Base-by-base conservation (phyloP, 1,140 invertebrate genomes). In the Stegodyphus dumicola region DNA sequence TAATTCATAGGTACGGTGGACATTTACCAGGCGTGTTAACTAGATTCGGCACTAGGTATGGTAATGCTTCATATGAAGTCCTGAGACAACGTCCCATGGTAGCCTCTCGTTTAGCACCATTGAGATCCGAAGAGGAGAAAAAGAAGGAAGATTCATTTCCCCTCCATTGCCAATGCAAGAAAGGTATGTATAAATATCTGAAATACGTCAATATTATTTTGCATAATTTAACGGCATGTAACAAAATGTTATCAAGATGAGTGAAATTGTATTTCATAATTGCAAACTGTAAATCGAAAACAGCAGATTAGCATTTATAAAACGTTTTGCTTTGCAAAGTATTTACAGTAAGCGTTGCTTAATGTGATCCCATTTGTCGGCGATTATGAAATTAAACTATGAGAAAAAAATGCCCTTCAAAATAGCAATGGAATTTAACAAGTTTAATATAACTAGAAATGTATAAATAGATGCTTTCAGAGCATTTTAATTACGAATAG, bases 1-100 rank as follows among this genome's bases (percentile, higher is more conserved):
- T 5, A 52, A 51, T 15, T 75, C 56, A 10, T 52, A 78, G 77
- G 48, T 78, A 78, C 52, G 76, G 64, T 33, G 77, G 77, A 11
- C 65, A 78, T 17, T 33, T 78, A 10, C 65, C 77, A 11, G n/a
- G 49, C 18, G 65, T 54, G 4, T 11, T 78, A n/a, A 69, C 77
- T 0, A 78, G 65, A 54, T 78, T 52, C 5, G 77, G 77, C 15
- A 51, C 64, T 9, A 78, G 64, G 6, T 78, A 78, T 49, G 51
- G 48, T 5, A 69, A 18, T 13, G 11, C 67, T 17, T 78, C 77
- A 0, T 65, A 78, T 33, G 77, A 69, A 53, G 49, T 78, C 2
- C 11, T 69, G 15, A 53, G 64, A 53, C 3, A 52, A 13, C 3
- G 10, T 5, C 77, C 77, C 13, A 17, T 33, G 5, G 49, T 78